Base-by-base conservation (phyloP, 2,888 invertebrate species). In the Tetropium fuscum region DNA sequence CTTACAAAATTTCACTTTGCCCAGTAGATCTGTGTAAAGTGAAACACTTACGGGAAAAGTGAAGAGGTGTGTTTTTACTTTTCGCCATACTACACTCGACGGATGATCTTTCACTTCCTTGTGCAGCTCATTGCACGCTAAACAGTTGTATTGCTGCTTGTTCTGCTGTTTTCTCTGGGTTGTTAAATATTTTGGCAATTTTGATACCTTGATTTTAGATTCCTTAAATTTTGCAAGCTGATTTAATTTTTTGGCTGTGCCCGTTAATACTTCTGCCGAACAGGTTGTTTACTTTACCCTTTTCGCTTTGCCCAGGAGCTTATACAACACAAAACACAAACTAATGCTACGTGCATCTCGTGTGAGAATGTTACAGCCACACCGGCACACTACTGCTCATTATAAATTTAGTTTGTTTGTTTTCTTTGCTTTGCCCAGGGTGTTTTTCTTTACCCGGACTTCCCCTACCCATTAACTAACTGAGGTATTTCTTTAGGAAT, bases 221-320 rank as follows among this genome's bases (percentile, higher is more conserved):
- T 30, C 7, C 5, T 30, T 30, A 10, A 30, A 30, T 1, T 30
- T 30, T 8, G 5, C 30, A 8, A 3, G 30, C 1, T 30, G 8
- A 8, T 30, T 8, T 30, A 30, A 30, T 8, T 30, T 30, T 30
- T 10, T 30, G 8, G 30, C 3, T 30, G 30, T 30, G 8, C 30
- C 10, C 8, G 30, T 30, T 30, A 30, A 8, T 30, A 30, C 30
- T 30, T 30, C 8, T 30, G 30, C 30, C 8, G 8, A 10, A 8
- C 30, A 8, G 8, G 30, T 30, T 30, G 8, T 30, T 10, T 1
- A 10, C 30, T 30, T 30, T 30, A 8, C 15, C 73, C 72, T 8
- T 76, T 71, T 60, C 73, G 70, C 53, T 69, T 73, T 60, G 74
- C 76, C 30, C 30, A 30, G n/a, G 8, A 30, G 10, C 8, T 30